These are phyloP conservation scores for Nothura maculosa DNA, from an alignment of 2,797 vertebrate species.

Conservation along the genomic window DNA sequence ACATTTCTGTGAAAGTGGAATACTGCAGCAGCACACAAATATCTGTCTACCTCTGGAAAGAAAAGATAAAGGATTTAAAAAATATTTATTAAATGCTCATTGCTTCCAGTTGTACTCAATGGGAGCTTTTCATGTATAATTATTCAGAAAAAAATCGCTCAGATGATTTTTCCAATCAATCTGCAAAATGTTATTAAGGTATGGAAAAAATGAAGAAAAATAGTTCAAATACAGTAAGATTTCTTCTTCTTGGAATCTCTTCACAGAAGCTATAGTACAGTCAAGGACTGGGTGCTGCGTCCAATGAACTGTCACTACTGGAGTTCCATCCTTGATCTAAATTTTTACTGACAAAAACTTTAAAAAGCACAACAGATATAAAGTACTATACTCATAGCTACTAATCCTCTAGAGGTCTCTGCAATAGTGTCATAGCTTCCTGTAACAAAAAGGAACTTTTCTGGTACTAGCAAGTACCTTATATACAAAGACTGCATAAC, in stretches of 20 bases:
- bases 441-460: not conserved
- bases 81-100: not conserved
- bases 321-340: not conserved
- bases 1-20: not conserved
- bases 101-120: conserved; percentile 16
- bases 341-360: not conserved
- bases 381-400: not conserved
- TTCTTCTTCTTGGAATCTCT: not conserved
- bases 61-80: conserved; percentile 12
- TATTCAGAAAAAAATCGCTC: not conserved
- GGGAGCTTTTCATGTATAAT: conserved; percentile 6
- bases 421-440: not conserved
- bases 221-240: not conserved
- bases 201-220: not conserved
- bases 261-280: not conserved
- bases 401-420: not conserved
- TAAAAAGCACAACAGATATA: not conserved
- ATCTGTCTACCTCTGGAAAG: conserved; percentile 1
- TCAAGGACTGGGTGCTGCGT: not conserved
- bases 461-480: not conserved
- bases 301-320: not conserved
- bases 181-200: not conserved
- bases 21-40: not conserved
- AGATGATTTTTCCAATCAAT: not conserved
- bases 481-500: not conserved